Percentiles rank a stretch among this genome's conserved stretches.
phyloP scores from a whole-genome alignment of 1,140 invertebrate species.

The Papilio aristodemus region DNA sequence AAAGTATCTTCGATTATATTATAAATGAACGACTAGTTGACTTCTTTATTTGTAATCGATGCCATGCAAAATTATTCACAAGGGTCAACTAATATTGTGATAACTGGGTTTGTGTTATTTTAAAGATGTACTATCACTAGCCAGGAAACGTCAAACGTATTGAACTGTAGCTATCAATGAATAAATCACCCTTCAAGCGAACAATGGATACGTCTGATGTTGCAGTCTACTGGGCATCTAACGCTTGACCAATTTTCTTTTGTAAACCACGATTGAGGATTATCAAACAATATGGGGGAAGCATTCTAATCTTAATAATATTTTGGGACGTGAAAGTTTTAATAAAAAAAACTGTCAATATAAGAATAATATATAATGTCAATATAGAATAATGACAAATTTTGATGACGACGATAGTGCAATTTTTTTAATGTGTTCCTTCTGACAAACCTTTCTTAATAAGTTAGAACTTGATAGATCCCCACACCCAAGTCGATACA shows the following conservation, averaged over 20 bases:
- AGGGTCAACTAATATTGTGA: too few species aligned
- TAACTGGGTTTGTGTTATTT: too few species aligned
- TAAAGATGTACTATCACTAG: background rate
- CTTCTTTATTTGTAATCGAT: too few species aligned
- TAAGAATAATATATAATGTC: background rate
- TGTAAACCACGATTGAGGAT: constrained; percentile 72
- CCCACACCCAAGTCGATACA: too few species aligned
- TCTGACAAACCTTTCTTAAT: too few species aligned
- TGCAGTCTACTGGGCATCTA: constrained; percentile 71
- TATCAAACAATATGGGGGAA: constrained; percentile 61
- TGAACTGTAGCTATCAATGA: constrained; percentile 58
- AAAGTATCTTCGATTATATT: too few species aligned
- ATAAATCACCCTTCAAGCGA: constrained; percentile 59
- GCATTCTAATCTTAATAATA: constrained; percentile 62
- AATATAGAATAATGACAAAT: too few species aligned
- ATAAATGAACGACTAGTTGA: too few species aligned
- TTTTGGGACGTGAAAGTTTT: constrained; percentile 38
- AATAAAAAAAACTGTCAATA: background rate
- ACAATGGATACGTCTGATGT: constrained; percentile 57
- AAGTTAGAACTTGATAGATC: too few species aligned
- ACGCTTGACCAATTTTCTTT: constrained; percentile 78
- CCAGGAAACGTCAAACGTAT: constrained; percentile 51
- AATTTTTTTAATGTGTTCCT: too few species aligned
- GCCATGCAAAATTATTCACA: too few species aligned
- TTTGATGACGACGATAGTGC: too few species aligned